Evolutionary conservation across 2,888 invertebrate species (phyloP).

Genomic region (Branchellion lobata): DNA sequence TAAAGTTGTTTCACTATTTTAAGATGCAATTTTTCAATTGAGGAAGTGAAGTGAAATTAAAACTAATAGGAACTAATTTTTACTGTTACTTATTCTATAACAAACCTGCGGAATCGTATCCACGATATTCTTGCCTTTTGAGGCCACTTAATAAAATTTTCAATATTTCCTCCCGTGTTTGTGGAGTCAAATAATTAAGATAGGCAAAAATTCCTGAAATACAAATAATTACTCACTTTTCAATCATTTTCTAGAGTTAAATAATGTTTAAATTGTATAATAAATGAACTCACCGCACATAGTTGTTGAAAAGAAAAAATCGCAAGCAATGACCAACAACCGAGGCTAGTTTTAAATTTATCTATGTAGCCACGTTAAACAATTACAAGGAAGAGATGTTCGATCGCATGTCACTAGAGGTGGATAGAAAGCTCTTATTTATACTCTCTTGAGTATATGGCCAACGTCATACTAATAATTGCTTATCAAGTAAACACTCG

Average conservation of each 20-base stretch:
- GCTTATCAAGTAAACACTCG: background rate
- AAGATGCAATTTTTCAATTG: background rate
- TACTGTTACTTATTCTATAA: background rate
- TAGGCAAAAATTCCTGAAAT: constrained; percentile 94
- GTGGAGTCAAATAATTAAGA: constrained; percentile 94
- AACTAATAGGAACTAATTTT: background rate
- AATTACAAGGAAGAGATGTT: background rate
- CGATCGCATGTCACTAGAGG: background rate
- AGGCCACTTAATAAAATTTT: constrained; percentile 90
- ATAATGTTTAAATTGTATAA: background rate
- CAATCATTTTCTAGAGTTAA: background rate
- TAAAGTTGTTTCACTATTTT: too few species aligned
- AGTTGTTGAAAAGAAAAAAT: background rate
- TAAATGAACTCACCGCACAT: background rate
- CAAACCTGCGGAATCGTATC: constrained; percentile 94
- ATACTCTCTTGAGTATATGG: background rate
- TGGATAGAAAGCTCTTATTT: background rate
- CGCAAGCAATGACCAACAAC: background rate
- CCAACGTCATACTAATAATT: background rate
- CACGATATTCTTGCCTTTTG: constrained; percentile 95
- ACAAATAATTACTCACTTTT: constrained; percentile 3
- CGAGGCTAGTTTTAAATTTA: background rate
- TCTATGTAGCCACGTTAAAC: background rate
- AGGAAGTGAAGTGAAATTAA: background rate
- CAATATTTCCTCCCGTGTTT: constrained; percentile 86